A percentile compares a stretch with the other conserved stretches of the same genome.
These are phyloP conservation scores for Clostera curtula DNA, from an alignment of 2,888 invertebrate species.

Conservation along the genomic window DNA sequence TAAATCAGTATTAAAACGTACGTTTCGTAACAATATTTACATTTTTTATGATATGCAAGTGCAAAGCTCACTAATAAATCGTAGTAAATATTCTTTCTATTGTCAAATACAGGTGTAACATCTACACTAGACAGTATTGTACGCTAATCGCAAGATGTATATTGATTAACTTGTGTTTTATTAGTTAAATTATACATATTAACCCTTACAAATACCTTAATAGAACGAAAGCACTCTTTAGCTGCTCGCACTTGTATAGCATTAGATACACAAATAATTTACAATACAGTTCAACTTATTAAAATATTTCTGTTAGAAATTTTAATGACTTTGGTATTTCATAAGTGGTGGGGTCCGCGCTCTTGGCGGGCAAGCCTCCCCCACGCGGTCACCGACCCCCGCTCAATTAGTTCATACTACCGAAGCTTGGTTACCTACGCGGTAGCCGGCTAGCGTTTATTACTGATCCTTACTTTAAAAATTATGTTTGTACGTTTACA, in stretches of 20 bases:
- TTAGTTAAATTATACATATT: slow-evolving; percentile 43
- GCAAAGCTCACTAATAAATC: slow-evolving; percentile 73
- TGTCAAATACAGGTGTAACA: slow-evolving; percentile 46
- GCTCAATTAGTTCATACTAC: slow-evolving; percentile 29
- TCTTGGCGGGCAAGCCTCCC: slow-evolving; percentile 11
- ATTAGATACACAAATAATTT: slow-evolving; percentile 58
- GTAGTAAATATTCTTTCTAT: slow-evolving; percentile 37
- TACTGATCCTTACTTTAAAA: slow-evolving; percentile 59
- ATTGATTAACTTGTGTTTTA: slow-evolving; percentile 29
- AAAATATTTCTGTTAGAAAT: slow-evolving; percentile 64
- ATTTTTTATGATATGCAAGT: slow-evolving; percentile 71
- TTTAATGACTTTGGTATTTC: slow-evolving; percentile 71
- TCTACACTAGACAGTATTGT: slow-evolving; percentile 46
- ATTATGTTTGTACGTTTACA: slow-evolving; percentile 71
- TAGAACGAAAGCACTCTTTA: slow-evolving; percentile 53
- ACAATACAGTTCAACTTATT: slow-evolving; percentile 57
- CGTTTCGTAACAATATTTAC: slow-evolving; percentile 55
- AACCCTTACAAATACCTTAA: slow-evolving; percentile 48
- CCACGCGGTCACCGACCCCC: slow-evolving; percentile 19
- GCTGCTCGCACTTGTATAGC: slow-evolving; percentile 74
- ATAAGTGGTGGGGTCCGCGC: slow-evolving; percentile 34
- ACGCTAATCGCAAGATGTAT: slow-evolving; percentile 29
- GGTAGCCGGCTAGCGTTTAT: slow-evolving; percentile 63
- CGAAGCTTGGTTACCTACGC: slow-evolving; percentile 49
- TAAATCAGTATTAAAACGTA: slow-evolving; percentile 39